Evolutionary conservation across 2,797 vertebrate genomes (phyloP).

Genomic region (Semotilus atromaculatus): DNA sequence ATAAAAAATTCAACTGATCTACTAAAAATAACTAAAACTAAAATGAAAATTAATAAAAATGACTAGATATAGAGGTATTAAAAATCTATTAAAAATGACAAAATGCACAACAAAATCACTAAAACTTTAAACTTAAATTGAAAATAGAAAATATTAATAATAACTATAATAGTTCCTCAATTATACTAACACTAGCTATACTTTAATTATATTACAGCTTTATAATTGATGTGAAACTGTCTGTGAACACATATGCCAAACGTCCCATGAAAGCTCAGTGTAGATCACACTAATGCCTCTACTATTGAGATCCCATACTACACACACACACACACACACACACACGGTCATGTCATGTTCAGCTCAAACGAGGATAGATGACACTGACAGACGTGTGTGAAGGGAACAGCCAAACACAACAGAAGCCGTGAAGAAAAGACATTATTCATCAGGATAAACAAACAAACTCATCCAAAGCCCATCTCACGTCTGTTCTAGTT

Average conservation of each 20-base stretch:
- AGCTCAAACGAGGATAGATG: conserved; percentile 76
- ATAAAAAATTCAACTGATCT: too few relatives aligned
- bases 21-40: too few relatives aligned
- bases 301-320: not conserved
- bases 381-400: conserved; percentile 60
- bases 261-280: not conserved
- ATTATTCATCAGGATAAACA: conserved; percentile 8
- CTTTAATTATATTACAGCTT: too few relatives aligned
- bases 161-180: too few relatives aligned
- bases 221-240: not conserved
- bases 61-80: too few relatives aligned
- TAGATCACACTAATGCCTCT: conserved; percentile 19
- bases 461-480: not conserved
- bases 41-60: too few relatives aligned
- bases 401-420: conserved; percentile 48
- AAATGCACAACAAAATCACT: too few relatives aligned
- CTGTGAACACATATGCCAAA: not conserved
- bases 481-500: not conserved
- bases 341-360: conserved; percentile 74
- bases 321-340: not conserved
- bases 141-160: too few relatives aligned
- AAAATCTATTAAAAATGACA: too few relatives aligned
- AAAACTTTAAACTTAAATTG: too few relatives aligned
- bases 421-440: not conserved
- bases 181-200: not conserved